A percentile compares a stretch with the other conserved stretches of the same genome.
Evolutionary conservation across 2,797 vertebrate genomes (phyloP).

Genomic region (Hydrophis major): DNA sequence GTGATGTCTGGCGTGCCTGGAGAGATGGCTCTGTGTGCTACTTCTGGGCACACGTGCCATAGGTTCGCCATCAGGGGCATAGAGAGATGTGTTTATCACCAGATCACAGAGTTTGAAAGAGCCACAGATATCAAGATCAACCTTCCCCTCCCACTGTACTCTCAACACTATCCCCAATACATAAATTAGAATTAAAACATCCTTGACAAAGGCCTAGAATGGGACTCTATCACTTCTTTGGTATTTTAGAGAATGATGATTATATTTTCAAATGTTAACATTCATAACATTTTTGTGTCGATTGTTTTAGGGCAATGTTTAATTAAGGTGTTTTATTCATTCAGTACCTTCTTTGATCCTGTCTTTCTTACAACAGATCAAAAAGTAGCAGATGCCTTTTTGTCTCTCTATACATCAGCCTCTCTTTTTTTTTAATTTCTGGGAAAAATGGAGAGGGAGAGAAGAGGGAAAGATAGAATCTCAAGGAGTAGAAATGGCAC

Average conservation of each 20-base stretch:
- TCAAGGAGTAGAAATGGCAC: background rate
- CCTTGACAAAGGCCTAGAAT: background rate
- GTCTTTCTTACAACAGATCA: slow-evolving; percentile 15
- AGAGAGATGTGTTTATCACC: background rate
- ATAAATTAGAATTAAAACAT: background rate
- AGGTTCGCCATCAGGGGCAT: background rate
- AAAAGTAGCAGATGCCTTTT: slow-evolving; percentile 4
- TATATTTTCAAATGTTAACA: slow-evolving; percentile 2
- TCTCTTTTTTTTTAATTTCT: background rate
- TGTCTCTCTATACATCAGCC: slow-evolving; percentile 6
- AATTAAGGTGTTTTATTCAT: slow-evolving; percentile 6
- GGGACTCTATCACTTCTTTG: background rate
- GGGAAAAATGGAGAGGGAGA: background rate
- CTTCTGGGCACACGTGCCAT: no score
- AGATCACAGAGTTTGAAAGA: background rate
- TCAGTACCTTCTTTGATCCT: background rate
- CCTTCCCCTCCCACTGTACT: background rate
- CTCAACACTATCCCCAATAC: background rate
- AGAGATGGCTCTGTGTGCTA: no score
- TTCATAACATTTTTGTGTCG: background rate
- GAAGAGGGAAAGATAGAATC: background rate
- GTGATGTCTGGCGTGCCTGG: no score
- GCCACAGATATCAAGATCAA: background rate
- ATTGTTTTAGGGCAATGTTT: slow-evolving; percentile 4
- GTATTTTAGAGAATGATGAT: background rate